Base-by-base conservation (phyloP, 2,888 invertebrate genomes). In the Parochlus steinenii region DNA sequence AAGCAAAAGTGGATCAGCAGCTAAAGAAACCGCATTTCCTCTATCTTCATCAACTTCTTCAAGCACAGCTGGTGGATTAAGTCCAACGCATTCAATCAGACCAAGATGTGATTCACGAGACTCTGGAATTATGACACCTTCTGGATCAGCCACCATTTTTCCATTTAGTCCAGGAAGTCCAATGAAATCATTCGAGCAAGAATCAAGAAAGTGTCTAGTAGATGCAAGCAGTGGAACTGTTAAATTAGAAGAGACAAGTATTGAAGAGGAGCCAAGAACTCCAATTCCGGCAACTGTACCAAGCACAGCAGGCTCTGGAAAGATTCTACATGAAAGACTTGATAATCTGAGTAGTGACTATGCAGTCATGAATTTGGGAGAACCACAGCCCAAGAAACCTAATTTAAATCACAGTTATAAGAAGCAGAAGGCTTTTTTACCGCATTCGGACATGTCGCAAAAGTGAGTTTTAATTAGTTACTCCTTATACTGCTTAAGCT, bases 101-200 rank as follows among this genome's bases (percentile, higher is more conserved):
- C 38, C 38, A 23, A 51, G 62, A n/a, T 53, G 61, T 30, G 58
- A 61, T 41, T 59, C 59, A 4, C 54, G 54, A 41, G 61, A 62
- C 10, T 42, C 40, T 38, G 59, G 58, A 37, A 52, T 57, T 40
- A 56, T 63, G 3, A 69, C 71, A 2, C 68, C 69, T 1, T 67
- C 69, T 2, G 71, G 71, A 29, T 71, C 65, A 3, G 55, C 70
- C 5, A 71, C 74, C 0, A 69, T 76, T 40, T 77, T 77, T 52
- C 74, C 76, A 2, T 64, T 76, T 46, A 73, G 74, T 43, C 75
- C 75, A 1, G 65, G 68, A 11, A 71, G 73, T 3, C 74, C 74
- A 1, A 60, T 65, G 15, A 69, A 68, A 42, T 51, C 58, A 2
- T 57, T 60, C 32, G 53, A 59, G 14, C 42, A 44, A 29, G 34